Evolutionary conservation across 1,140 invertebrate species (phyloP).

Genomic region (Agrilus planipennis): DNA sequence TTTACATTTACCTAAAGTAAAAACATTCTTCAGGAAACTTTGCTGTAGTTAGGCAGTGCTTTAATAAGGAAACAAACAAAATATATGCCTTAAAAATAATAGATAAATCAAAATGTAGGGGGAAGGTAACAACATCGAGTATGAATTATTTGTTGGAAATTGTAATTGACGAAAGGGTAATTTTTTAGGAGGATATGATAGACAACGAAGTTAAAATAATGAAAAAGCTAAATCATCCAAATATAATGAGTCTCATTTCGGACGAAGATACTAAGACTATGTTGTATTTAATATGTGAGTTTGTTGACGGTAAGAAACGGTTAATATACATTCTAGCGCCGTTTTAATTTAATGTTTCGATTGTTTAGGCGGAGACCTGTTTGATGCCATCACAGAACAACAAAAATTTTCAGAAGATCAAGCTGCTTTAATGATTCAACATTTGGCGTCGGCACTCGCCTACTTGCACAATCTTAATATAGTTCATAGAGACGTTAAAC

Average conservation of each 20-base stretch:
- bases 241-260: constrained; percentile 87
- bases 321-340: constrained; percentile 88
- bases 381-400: constrained; percentile 89
- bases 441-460: constrained; percentile 83
- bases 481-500: constrained; percentile 96
- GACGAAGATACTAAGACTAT: constrained; percentile 83
- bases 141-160: neutral
- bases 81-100: constrained; percentile 94
- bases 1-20: constrained; percentile 1
- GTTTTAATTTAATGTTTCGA: neutral
- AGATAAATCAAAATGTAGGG: constrained; percentile 88
- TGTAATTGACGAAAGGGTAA: neutral
- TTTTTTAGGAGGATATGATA: constrained; percentile 53
- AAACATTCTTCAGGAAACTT: constrained; percentile 91
- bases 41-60: constrained; percentile 74
- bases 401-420: constrained; percentile 90
- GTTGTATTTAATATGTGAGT: constrained; percentile 92
- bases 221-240: constrained; percentile 78
- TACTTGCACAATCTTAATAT: constrained; percentile 92
- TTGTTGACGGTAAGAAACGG: constrained; percentile 65
- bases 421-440: constrained; percentile 80
- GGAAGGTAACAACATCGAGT: constrained; percentile 45
- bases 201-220: constrained; percentile 86
- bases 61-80: constrained; percentile 52
- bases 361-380: constrained; percentile 85